Conservation (phyloP, 2,797 vertebrate species). For the Cyprinodon diabolis region DNA sequence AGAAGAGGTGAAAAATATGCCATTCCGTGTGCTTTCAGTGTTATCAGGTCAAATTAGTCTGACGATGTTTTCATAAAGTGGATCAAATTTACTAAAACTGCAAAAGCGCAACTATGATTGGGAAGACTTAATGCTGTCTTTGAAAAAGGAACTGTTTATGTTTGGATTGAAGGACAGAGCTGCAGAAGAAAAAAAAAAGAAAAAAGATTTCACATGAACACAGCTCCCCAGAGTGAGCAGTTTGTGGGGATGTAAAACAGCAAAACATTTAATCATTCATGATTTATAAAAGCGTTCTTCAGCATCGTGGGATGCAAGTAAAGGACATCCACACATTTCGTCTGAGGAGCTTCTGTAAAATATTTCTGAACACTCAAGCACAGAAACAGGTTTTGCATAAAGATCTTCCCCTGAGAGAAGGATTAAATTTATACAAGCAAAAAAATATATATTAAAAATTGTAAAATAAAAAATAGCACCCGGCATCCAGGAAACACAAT, state of each 20-base stretch:
- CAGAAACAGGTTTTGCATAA: slow-evolving; percentile 3
- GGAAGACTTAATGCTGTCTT: slow-evolving; percentile 2
- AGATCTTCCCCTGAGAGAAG: slow-evolving; percentile 6
- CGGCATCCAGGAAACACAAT: slow-evolving; percentile 1
- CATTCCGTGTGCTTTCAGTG: slow-evolving; percentile 40
- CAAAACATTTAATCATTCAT: slow-evolving; percentile 15
- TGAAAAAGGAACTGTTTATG: slow-evolving; percentile 8
- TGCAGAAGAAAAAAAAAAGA: neutral
- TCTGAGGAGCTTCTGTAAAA: neutral
- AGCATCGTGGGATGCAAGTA: slow-evolving; percentile 16
- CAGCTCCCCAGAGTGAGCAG: neutral
- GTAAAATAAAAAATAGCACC: neutral
- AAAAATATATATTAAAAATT: neutral
- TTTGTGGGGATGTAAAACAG: slow-evolving; percentile 12
- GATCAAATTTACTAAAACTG: slow-evolving; percentile 22
- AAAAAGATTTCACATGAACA: neutral
- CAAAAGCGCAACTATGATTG: slow-evolving; percentile 11
- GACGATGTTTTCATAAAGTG: slow-evolving; percentile 24
- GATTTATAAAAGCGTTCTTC: slow-evolving; percentile 8
- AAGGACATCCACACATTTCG: slow-evolving; percentile 8
- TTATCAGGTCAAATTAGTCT: slow-evolving; percentile 42
- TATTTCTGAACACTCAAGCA: slow-evolving; percentile 10
- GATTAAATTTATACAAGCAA: slow-evolving; percentile 15
- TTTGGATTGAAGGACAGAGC: slow-evolving; percentile 24
- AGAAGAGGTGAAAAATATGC: slow-evolving; percentile 57